Evolutionary conservation across 2,113 vertebrate genomes (phyloP).

Genomic region (Austrofundulus limnaeus): DNA sequence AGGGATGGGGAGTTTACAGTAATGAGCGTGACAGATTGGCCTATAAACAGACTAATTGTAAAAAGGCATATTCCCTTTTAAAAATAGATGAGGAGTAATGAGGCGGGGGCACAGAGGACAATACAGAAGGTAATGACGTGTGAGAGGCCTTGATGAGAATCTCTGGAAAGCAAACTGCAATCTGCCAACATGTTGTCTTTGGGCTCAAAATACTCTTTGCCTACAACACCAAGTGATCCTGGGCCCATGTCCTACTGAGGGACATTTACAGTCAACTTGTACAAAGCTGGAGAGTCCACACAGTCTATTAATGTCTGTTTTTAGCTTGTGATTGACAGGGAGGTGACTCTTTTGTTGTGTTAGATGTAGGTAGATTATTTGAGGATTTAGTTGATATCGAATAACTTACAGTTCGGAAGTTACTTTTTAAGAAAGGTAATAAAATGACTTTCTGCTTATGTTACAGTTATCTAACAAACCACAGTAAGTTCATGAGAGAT

Average conservation of each 20-base stretch:
- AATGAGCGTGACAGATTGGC: conserved; percentile 64
- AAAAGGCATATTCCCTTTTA: conserved; percentile 68
- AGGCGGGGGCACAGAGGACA: conserved; percentile 59
- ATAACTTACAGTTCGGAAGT: too few species aligned
- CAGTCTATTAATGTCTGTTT: too few species aligned
- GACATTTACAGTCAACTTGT: too few species aligned
- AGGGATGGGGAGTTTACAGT: conserved; percentile 31
- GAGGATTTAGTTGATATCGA: too few species aligned
- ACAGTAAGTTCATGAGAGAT: too few species aligned
- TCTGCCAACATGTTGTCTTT: conserved; percentile 19
- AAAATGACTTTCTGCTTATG: too few species aligned
- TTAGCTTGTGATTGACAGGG: too few species aligned
- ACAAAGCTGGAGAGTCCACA: too few species aligned
- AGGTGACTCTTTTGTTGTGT: too few species aligned
- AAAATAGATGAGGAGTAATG: conserved; percentile 73
- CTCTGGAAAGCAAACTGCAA: conserved; percentile 17
- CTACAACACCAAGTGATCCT: not conserved
- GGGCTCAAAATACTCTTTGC: conserved; percentile 13
- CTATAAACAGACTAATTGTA: conserved; percentile 69
- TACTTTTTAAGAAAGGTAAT: too few species aligned
- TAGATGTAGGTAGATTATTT: too few species aligned
- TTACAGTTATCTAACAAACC: too few species aligned
- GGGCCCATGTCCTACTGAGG: not conserved
- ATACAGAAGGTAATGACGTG: conserved; percentile 51
- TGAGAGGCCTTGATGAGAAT: conserved; percentile 26